A percentile compares a stretch with the other conserved stretches of the same genome.
These are phyloP conservation scores for Lagopus leucura DNA, from an alignment of 2,113 vertebrate genomes.

Conservation along the genomic window DNA sequence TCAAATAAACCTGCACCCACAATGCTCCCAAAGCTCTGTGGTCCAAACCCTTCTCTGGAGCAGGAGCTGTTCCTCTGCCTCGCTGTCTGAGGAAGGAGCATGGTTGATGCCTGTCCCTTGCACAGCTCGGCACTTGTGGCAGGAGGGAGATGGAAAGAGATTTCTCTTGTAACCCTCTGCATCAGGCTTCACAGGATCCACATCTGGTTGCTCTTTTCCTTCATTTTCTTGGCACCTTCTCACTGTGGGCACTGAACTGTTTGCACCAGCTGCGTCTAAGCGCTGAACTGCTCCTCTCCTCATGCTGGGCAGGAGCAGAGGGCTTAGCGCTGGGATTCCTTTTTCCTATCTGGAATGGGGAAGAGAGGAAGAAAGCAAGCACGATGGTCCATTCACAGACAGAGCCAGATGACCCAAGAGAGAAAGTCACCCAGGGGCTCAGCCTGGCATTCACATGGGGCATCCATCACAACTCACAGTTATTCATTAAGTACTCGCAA, in stretches of 20 bases:
- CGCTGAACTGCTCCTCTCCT: background rate
- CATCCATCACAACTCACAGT: background rate
- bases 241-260: background rate
- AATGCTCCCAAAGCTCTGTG: background rate
- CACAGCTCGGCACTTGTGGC: rapidly evolving
- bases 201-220: background rate
- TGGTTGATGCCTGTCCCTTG: background rate
- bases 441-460: background rate
- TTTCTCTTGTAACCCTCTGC: rapidly evolving
- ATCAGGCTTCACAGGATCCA: background rate
- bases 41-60: background rate
- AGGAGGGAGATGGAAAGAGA: background rate
- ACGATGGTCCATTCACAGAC: background rate
- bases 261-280: background rate
- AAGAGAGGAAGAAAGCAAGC: background rate
- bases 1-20: background rate
- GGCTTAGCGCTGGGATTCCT: background rate
- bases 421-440: background rate
- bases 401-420: background rate
- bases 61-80: background rate
- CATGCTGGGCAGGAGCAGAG: background rate
- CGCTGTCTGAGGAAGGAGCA: background rate
- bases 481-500: background rate
- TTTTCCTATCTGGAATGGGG: too few relatives aligned
- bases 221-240: background rate